A percentile compares a stretch with the other conserved stretches of the same genome.
phyloP scores from a whole-genome alignment of 2,113 vertebrate species.

The Dolichallabes microphthalmus region DNA sequence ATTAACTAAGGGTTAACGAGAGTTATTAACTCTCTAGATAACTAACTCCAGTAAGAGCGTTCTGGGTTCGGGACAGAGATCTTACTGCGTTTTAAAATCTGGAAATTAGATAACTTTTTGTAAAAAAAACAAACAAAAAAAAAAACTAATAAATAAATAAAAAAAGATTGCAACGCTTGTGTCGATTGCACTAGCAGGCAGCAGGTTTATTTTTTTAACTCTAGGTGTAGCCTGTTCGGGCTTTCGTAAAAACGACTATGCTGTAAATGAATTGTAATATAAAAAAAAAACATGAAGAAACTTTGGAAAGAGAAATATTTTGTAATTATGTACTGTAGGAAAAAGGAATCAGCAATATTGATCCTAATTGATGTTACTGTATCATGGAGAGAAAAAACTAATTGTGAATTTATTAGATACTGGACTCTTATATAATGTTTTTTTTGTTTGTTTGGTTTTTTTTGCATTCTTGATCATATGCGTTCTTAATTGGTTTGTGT shows the following conservation, averaged over 20 bases:
- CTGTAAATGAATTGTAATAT: constrained; percentile 96
- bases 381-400: constrained; percentile 62
- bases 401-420: constrained; percentile 80
- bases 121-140: not conserved
- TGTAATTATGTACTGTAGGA: constrained; percentile 96
- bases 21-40: constrained; percentile 61
- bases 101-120: constrained; percentile 70
- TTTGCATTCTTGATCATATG: constrained; percentile 57
- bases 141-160: constrained; percentile 57
- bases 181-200: constrained; percentile 87
- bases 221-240: constrained; percentile 85
- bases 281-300: constrained; percentile 66
- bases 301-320: constrained; percentile 99
- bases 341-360: constrained; percentile 92
- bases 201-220: constrained; percentile 80
- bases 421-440: constrained; percentile 55
- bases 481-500: constrained; percentile 71
- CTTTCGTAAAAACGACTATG: constrained; percentile 81
- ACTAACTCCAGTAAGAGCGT: constrained; percentile 56
- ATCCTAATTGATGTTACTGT: constrained; percentile 81
- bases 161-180: constrained; percentile 79
- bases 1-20: constrained; percentile 41
- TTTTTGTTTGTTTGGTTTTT: constrained; percentile 67
- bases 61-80: constrained; percentile 62
- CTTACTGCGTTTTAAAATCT: constrained; percentile 65